These are phyloP conservation scores for Platorchestia sp. DNA, from an alignment of 1,140 invertebrate species.

Conservation along the genomic window DNA sequence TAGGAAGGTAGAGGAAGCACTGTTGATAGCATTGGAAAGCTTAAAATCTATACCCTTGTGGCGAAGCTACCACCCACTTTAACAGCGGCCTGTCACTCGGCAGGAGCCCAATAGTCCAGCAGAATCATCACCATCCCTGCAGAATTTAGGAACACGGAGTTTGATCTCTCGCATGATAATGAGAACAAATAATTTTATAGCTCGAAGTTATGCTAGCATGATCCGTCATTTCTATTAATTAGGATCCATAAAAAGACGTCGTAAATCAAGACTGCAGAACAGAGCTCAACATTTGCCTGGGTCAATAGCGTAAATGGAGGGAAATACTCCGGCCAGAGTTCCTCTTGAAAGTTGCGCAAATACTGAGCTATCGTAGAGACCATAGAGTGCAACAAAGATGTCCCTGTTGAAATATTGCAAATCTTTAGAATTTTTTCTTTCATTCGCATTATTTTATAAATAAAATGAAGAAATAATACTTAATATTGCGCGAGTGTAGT, in stretches of 20 bases:
- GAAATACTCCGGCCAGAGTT: neutral
- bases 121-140: neutral
- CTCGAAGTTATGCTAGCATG: neutral
- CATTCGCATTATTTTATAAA: too few species aligned
- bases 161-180: neutral
- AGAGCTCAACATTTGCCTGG: neutral
- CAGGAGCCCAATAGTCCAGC: neutral
- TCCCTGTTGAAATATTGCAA: neutral
- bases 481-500: too few species aligned
- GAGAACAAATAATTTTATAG: neutral
- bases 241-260: neutral
- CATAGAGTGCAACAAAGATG: neutral
- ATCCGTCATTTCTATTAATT: slow-evolving; percentile 10
- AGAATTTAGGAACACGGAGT: neutral
- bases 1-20: too few species aligned
- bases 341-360: neutral
- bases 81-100: neutral
- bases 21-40: too few species aligned
- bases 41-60: neutral
- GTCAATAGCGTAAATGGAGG: neutral
- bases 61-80: neutral
- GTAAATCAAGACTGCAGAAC: neutral
- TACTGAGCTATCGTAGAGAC: neutral
- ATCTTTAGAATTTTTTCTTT: neutral
- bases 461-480: too few species aligned